Evolutionary conservation across 1,140 invertebrate species (phyloP).

Genomic region (Drosophila miranda): DNA sequence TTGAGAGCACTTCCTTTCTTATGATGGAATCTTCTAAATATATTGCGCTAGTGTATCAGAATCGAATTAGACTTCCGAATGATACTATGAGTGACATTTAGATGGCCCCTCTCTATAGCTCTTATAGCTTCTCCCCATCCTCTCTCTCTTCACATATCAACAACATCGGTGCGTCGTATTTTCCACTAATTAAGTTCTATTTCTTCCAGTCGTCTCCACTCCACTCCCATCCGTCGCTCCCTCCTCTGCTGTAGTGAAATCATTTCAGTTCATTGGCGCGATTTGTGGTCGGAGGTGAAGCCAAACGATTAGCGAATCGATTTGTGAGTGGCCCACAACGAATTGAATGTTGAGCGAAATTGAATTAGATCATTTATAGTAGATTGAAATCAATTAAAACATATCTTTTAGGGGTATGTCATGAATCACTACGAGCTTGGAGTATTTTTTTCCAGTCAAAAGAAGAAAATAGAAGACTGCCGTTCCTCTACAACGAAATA

Average conservation of each 20-base stretch:
- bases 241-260: constrained; percentile 51
- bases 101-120: constrained; percentile 12
- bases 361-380: neutral
- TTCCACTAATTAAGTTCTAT: constrained; percentile 70
- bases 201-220: constrained; percentile 37
- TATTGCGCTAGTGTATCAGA: constrained; percentile 10
- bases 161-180: constrained; percentile 41
- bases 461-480: no score
- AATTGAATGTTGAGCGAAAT: constrained; percentile 5
- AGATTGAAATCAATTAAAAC: no score
- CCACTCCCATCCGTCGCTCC: neutral
- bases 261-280: constrained; percentile 73
- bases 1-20: no score
- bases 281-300: constrained; percentile 24
- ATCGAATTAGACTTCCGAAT: constrained; percentile 2
- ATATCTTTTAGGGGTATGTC: neutral
- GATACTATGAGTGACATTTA: constrained; percentile 1
- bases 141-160: constrained; percentile 14
- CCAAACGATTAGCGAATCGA: constrained; percentile 44
- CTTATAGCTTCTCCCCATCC: constrained; percentile 1
- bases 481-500: no score
- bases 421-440: neutral
- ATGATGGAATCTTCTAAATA: constrained; percentile 16
- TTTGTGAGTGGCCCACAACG: constrained; percentile 20
- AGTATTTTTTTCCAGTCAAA: neutral